Evolutionary conservation across 2,888 invertebrate species (phyloP).

Genomic region (Monopis laevigella): DNA sequence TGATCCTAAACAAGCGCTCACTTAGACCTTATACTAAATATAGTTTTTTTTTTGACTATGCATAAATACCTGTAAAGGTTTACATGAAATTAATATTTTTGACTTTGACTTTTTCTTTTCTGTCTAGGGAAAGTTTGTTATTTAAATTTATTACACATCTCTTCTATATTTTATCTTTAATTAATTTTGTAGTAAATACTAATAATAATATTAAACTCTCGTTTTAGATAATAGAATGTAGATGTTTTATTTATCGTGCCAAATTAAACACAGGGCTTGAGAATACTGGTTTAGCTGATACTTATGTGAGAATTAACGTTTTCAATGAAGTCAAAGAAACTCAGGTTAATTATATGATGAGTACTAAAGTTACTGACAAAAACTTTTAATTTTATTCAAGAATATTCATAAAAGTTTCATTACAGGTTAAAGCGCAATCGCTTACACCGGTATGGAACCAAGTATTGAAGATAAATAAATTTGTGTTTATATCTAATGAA

Average conservation of each 20-base stretch:
- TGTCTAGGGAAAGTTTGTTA: too few species aligned
- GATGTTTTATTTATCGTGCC: slow-evolving; percentile 74
- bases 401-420: not conserved
- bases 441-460: slow-evolving; percentile 40
- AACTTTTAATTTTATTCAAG: not conserved
- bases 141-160: too few species aligned
- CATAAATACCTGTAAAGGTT: too few species aligned
- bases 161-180: too few species aligned
- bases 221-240: slow-evolving; percentile 65
- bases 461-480: slow-evolving; percentile 32
- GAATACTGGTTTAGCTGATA: slow-evolving; percentile 56
- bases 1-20: too few species aligned
- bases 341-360: too few species aligned
- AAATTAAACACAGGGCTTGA: slow-evolving; percentile 68
- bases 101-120: too few species aligned
- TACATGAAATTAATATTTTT: too few species aligned
- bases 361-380: not conserved
- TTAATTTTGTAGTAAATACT: too few species aligned
- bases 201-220: too few species aligned
- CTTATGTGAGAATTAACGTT: slow-evolving; percentile 40
- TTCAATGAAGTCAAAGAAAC: slow-evolving; percentile 35
- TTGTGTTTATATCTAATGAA: slow-evolving; percentile 28
- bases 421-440: slow-evolving; percentile 28
- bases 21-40: too few species aligned
- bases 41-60: too few species aligned